Evolutionary conservation across 2,113 vertebrate species (phyloP).

Genomic region (Spilogale gracilis): DNA sequence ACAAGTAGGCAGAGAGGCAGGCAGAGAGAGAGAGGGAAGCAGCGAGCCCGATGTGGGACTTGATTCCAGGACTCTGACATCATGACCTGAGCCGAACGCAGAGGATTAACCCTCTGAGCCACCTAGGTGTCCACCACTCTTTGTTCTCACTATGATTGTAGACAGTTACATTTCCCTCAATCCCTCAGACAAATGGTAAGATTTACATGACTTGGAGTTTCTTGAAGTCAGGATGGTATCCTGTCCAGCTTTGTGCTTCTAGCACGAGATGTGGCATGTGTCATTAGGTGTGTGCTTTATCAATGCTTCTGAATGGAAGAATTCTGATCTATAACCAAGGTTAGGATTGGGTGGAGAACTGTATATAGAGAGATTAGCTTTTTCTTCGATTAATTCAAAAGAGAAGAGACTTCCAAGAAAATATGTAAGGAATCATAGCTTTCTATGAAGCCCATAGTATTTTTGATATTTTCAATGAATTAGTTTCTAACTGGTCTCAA

Average conservation of each 20-base stretch:
- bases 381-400: slow-evolving; percentile 33
- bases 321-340: neutral
- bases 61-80: too few relatives aligned
- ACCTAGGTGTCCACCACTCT: neutral
- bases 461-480: neutral
- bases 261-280: neutral
- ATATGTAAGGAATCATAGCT: neutral
- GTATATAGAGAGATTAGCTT: neutral
- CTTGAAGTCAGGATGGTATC: neutral
- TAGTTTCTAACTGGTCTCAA: neutral
- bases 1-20: too few relatives aligned
- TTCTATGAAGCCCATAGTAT: neutral
- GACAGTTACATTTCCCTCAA: neutral
- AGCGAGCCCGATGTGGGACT: too few relatives aligned
- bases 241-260: neutral
- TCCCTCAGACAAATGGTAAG: neutral
- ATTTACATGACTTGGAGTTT: neutral
- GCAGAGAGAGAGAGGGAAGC: too few relatives aligned
- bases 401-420: neutral
- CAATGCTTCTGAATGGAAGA: neutral
- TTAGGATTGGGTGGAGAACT: neutral
- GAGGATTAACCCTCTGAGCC: too few relatives aligned
- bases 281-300: neutral
- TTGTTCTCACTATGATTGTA: neutral
- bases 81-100: too few relatives aligned